Conservation (phyloP, 2,113 vertebrate genomes). For the Sorex araneus region DNA sequence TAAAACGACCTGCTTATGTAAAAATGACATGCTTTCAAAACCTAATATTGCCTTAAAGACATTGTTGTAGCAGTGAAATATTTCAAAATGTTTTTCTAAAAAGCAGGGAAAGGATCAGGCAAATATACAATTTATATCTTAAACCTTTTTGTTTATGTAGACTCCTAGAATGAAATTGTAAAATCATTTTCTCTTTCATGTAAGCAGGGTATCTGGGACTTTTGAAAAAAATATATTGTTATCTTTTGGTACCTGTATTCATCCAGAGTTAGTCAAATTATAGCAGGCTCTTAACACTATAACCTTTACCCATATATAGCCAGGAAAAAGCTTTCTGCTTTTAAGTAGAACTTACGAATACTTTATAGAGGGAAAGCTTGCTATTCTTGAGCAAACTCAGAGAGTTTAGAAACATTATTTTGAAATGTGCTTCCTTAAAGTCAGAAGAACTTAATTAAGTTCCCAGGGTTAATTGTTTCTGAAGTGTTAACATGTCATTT, state of each 20-base stretch:
- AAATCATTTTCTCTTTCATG: neutral
- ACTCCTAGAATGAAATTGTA: constrained; percentile 14
- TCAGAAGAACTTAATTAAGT: constrained; percentile 87
- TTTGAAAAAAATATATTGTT: constrained; percentile 32
- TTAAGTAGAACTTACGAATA: constrained; percentile 59
- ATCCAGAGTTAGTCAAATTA: constrained; percentile 30
- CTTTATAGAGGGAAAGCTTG: constrained; percentile 60
- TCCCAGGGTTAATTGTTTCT: constrained; percentile 86
- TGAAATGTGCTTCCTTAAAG: constrained; percentile 85
- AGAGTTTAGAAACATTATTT: constrained; percentile 83
- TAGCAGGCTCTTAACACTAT: constrained; percentile 12
- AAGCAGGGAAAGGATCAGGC: constrained; percentile 46
- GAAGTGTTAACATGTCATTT: constrained; percentile 86
- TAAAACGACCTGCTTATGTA: constrained; percentile 79
- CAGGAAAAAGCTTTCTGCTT: constrained; percentile 63
- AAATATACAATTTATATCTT: neutral
- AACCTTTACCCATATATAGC: constrained; percentile 76
- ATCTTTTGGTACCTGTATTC: neutral
- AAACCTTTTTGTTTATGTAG: constrained; percentile 15
- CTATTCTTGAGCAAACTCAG: constrained; percentile 77
- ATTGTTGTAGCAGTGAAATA: neutral
- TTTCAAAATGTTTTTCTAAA: constrained; percentile 77
- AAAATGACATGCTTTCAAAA: constrained; percentile 78
- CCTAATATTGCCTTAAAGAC: constrained; percentile 70
- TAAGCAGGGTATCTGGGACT: neutral